Evolutionary conservation across 1,140 invertebrate genomes (phyloP).

Genomic region (Pogonomyrmex barbatus): DNA sequence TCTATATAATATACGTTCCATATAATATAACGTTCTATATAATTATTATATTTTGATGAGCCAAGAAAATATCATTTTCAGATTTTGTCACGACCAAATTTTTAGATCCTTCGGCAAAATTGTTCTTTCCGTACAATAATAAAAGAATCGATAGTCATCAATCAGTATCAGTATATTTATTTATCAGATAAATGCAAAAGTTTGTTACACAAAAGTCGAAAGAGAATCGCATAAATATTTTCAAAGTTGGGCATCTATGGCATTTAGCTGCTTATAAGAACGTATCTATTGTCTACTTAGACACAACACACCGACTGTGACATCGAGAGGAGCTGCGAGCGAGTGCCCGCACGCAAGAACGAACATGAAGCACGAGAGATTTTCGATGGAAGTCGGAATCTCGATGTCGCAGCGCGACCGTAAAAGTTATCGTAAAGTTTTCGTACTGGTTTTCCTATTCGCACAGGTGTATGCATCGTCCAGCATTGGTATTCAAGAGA

Average conservation of each 20-base stretch:
- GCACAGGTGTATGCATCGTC: conserved; percentile 73
- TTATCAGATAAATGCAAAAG: not conserved
- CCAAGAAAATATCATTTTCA: too few relatives aligned
- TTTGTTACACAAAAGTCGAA: not conserved
- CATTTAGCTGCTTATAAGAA: conserved; percentile 36
- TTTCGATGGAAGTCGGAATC: conserved; percentile 17
- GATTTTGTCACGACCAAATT: too few relatives aligned
- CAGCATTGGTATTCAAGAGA: conserved; percentile 68
- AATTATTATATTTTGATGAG: too few relatives aligned
- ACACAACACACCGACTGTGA: conserved; percentile 59
- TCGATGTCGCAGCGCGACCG: conserved; percentile 72
- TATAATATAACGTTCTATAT: too few relatives aligned
- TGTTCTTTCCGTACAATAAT: too few relatives aligned
- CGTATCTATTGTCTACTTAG: conserved; percentile 50
- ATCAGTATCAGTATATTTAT: not conserved
- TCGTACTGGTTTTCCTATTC: conserved; percentile 68
- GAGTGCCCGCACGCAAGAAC: not conserved
- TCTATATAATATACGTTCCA: too few relatives aligned
- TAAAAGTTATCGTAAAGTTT: conserved; percentile 46
- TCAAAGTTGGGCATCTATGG: not conserved
- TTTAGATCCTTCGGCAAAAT: too few relatives aligned
- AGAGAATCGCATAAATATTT: not conserved
- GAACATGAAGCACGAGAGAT: not conserved
- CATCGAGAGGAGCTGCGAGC: conserved; percentile 59
- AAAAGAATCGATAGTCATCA: not conserved